Percentiles rank a stretch among this genome's conserved stretches.
phyloP scores from a whole-genome alignment of 2,888 invertebrate genomes.

The Eudasyphora cyanicolor region DNA sequence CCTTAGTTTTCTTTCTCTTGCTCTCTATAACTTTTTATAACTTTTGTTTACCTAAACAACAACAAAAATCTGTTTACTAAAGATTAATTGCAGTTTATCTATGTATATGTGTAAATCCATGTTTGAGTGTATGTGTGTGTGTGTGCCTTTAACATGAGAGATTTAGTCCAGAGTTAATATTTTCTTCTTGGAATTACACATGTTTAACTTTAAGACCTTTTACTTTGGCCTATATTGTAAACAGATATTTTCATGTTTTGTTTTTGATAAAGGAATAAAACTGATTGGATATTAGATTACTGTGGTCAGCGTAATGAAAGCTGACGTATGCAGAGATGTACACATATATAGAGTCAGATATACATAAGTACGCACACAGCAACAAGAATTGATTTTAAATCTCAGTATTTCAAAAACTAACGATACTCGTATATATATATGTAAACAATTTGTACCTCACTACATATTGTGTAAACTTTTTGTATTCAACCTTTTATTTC shows the following conservation, averaged over 20 bases:
- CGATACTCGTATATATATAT: too few species aligned
- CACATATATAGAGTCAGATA: too few species aligned
- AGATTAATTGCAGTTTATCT: conserved; percentile 48
- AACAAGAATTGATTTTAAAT: too few species aligned
- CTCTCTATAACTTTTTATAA: not conserved
- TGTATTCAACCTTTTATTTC: too few species aligned
- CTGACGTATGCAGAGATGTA: too few species aligned
- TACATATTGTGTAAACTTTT: too few species aligned
- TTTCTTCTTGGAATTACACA: conserved; percentile 7
- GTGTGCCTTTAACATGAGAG: not conserved
- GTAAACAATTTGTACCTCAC: too few species aligned
- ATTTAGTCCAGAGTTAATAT: not conserved
- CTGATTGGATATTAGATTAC: not conserved
- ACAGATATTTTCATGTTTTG: not conserved
- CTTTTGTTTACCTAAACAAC: conserved; percentile 34
- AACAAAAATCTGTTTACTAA: conserved; percentile 42
- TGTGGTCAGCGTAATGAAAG: too few species aligned
- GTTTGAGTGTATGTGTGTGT: conserved; percentile 8
- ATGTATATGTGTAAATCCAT: conserved; percentile 4
- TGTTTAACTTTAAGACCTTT: not conserved
- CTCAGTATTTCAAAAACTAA: too few species aligned
- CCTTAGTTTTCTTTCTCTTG: not conserved
- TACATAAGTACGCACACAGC: too few species aligned
- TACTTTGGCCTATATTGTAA: not conserved
- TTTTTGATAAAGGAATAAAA: not conserved